phyloP scores from a whole-genome alignment of 2,113 vertebrate species.

The Albula glossodonta region DNA sequence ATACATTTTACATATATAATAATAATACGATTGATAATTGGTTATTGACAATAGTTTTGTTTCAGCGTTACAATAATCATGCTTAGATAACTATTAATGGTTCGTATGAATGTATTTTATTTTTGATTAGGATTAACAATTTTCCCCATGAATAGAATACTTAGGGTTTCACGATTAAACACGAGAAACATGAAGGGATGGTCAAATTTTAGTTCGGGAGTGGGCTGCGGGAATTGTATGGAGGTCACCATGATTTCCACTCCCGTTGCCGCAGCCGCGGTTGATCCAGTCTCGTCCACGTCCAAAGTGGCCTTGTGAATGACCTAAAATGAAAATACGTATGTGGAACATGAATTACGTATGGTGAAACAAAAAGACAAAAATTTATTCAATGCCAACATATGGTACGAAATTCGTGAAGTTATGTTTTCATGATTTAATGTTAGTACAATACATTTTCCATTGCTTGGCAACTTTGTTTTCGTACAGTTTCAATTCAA shows the following conservation, averaged over 20 bases:
- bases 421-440: too few species aligned
- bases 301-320: slow-evolving; percentile 69
- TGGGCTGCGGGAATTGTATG: rapidly evolving
- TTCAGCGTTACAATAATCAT: too few species aligned
- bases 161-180: slow-evolving; percentile 46
- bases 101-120: neutral
- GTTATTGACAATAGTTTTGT: too few species aligned
- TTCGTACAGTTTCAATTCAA: too few species aligned
- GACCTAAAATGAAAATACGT: slow-evolving; percentile 45
- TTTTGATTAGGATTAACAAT: slow-evolving; percentile 61
- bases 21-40: too few species aligned
- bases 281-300: slow-evolving; percentile 67
- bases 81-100: neutral
- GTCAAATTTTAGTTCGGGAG: slow-evolving; percentile 56
- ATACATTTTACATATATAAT: too few species aligned
- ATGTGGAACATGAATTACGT: too few species aligned
- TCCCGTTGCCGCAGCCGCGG: slow-evolving; percentile 61
- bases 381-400: too few species aligned
- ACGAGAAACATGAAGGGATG: slow-evolving; percentile 68
- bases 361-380: too few species aligned
- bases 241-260: slow-evolving; percentile 38
- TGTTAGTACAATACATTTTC: too few species aligned
- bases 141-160: slow-evolving; percentile 68
- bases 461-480: too few species aligned
- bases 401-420: too few species aligned